Evolutionary conservation across 2,113 vertebrate species (phyloP).

Genomic region (Malaclemys terrapin): DNA sequence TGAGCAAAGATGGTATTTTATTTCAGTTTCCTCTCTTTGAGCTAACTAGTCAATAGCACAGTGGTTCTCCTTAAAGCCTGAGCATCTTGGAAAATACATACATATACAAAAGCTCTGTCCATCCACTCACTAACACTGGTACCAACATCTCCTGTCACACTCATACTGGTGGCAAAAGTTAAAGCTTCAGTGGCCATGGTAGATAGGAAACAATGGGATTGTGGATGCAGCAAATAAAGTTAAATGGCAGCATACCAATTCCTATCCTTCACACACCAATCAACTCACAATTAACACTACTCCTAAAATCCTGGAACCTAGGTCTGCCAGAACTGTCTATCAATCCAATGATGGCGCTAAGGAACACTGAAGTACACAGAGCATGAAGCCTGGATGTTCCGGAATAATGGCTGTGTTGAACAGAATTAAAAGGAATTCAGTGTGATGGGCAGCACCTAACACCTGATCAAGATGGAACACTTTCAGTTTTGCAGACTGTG

Average conservation of each 20-base stretch:
- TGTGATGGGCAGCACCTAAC: background rate
- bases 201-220: background rate
- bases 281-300: background rate
- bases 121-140: too few species aligned
- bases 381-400: fast-evolving
- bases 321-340: background rate
- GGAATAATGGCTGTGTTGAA: fast-evolving
- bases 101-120: too few species aligned
- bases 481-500: background rate
- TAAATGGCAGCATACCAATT: background rate
- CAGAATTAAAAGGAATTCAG: background rate
- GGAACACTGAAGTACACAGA: background rate
- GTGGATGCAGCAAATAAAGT: background rate
- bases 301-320: background rate
- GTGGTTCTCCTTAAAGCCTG: too few species aligned
- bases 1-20: too few species aligned
- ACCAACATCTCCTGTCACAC: too few species aligned
- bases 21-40: too few species aligned
- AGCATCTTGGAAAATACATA: too few species aligned
- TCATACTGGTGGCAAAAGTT: too few species aligned
- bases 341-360: background rate
- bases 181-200: too few species aligned
- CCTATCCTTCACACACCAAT: background rate
- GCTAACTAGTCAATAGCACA: too few species aligned
- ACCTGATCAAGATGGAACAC: background rate